Evolutionary conservation across 2,113 vertebrate genomes (phyloP), one percentile per base, ranked within the genome.

Genomic region (Pangasianodon hypophthalmus): DNA sequence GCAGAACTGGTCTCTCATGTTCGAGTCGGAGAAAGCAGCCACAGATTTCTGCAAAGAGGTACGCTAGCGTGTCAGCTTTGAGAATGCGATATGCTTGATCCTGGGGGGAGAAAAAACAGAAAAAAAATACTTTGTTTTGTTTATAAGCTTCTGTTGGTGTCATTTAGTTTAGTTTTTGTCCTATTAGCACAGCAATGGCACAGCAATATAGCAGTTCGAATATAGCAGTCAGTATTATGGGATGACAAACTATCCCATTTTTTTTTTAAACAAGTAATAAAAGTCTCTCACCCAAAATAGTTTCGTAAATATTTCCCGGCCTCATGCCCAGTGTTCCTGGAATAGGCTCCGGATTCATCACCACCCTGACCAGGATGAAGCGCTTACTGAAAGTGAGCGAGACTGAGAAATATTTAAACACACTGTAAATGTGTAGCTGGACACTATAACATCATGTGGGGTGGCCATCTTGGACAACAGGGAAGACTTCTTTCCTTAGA

Each of bases 1-100:
- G 73, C 98, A 98, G 93, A 99, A 98, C 94, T 99, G 98, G 98
- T 99, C 98, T 11, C 94, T 99, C 88, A 98, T 99, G 97, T 99
- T 99, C 94, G 98, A 99, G 79, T 97, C 97, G 0, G 98, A 99
- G 87, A 97, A 97, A 79, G 93, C 95, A 6, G 96, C 97, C 0
- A 87, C 93, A 81, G 97, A 98, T 89, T 99, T 99, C 94, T 96
- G 96, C 91, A 99, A 97, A 90, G 97, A 99, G 98, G 98, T 98
- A 14, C 48, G 56, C 21, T 11, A 6, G 21, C 11, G 24, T 11
- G 18, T 3, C 29, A 13, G 26, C 48, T n/a, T 54, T 50, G 46
- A 50, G 46, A 4, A 2, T 0, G 7, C 6, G 24, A 62, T 56
- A 56, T 56, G 14, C 16, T 14, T 3, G 16, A 18, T 56, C 16